A percentile compares a stretch with the other conserved stretches of the same genome.
Evolutionary conservation across 2,797 vertebrate genomes (phyloP).

Genomic region (Muraenolepis orangiensis): DNA sequence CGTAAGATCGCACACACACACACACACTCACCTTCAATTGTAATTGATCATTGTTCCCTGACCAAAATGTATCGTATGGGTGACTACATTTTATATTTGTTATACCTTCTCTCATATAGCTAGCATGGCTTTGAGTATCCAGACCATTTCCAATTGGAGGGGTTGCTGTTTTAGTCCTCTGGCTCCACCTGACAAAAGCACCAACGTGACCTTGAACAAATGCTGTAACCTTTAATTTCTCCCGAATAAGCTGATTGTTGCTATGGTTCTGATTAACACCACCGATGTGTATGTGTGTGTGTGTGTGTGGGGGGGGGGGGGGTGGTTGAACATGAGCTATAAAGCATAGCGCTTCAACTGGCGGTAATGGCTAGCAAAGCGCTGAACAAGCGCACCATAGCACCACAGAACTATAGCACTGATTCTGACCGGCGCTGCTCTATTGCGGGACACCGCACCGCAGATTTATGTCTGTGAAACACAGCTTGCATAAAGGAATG

Average conservation of each 20-base stretch:
- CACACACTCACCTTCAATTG: background rate
- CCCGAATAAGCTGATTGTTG: background rate
- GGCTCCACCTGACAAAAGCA: background rate
- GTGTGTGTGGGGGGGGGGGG: background rate
- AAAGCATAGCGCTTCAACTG: background rate
- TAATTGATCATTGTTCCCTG: background rate
- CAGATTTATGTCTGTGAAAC: background rate
- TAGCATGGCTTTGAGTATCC: background rate
- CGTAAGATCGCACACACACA: slow-evolving; percentile 4
- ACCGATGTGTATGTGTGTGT: no score
- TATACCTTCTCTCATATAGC: background rate
- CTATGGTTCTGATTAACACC: no score
- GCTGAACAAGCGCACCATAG: background rate
- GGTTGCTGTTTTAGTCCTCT: background rate
- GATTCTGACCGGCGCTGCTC: background rate
- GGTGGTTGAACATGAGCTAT: background rate
- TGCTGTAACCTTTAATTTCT: background rate
- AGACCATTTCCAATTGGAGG: background rate
- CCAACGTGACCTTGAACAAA: background rate
- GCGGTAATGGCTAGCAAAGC: background rate
- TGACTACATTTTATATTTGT: background rate
- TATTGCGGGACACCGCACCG: background rate
- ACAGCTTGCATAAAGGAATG: slow-evolving; percentile 13
- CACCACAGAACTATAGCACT: background rate
- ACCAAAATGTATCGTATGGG: background rate